Conservation (phyloP, 2,113 vertebrate genomes). For the Elanoides forficatus region DNA sequence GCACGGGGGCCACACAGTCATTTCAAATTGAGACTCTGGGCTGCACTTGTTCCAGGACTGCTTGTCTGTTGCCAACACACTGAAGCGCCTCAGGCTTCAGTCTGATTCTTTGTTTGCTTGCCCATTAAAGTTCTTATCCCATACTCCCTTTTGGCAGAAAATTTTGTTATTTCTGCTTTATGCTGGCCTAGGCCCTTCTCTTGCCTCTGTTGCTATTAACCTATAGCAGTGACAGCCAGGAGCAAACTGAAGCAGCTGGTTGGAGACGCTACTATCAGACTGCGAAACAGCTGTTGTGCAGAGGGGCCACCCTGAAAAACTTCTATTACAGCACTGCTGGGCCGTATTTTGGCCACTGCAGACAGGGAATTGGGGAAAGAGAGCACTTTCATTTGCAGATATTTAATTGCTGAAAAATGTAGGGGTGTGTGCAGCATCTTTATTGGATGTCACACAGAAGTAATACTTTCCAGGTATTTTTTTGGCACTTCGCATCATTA, state of each 20-base stretch:
- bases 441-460: constrained; percentile 39
- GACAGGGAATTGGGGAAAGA: constrained; percentile 24
- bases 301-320: constrained; percentile 59
- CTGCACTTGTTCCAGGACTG: constrained; percentile 46
- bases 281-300: constrained; percentile 63
- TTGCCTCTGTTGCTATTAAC: constrained; percentile 51
- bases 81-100: constrained; percentile 51
- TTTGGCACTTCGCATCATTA: background rate
- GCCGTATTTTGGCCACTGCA: constrained; percentile 18
- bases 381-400: constrained; percentile 32
- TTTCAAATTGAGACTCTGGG: constrained; percentile 54
- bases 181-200: constrained; percentile 43
- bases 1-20: constrained; percentile 17
- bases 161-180: constrained; percentile 36
- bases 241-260: constrained; percentile 67
- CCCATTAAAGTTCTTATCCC: constrained; percentile 66
- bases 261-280: constrained; percentile 48
- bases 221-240: constrained; percentile 56
- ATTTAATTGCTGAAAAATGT: constrained; percentile 61
- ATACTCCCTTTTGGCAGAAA: constrained; percentile 48
- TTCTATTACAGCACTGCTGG: constrained; percentile 24
- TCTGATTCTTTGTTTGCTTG: constrained; percentile 41
- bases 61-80: constrained; percentile 33
- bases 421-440: constrained; percentile 30
- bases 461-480: constrained; percentile 57